Evolutionary conservation across 1,140 invertebrate genomes (phyloP).

Genomic region (Coenobita brevimanus): DNA sequence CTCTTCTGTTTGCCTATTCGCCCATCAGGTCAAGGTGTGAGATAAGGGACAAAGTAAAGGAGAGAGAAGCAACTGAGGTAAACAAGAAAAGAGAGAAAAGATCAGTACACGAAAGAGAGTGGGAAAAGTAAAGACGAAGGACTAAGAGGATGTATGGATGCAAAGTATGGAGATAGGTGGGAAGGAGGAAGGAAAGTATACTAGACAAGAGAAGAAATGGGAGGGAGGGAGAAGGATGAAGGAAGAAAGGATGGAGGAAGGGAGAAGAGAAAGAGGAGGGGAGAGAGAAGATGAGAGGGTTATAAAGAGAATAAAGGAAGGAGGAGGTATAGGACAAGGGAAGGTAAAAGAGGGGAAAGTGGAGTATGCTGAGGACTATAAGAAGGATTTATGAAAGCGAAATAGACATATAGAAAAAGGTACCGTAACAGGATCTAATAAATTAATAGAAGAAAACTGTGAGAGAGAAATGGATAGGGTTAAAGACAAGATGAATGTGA

Average conservation of each 20-base stretch:
- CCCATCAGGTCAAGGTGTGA: not conserved
- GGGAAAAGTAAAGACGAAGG: not conserved
- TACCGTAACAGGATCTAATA: not conserved
- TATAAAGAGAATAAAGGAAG: not conserved
- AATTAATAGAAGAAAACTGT: not conserved
- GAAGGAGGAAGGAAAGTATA: not conserved
- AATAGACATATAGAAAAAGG: not conserved
- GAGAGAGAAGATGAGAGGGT: no score
- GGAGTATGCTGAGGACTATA: not conserved
- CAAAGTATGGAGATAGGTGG: not conserved
- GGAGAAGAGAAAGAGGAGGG: no score
- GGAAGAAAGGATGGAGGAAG: no score
- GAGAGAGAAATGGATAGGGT: not conserved
- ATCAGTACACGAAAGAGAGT: constrained; percentile 4
- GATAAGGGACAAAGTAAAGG: not conserved
- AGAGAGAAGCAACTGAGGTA: not conserved
- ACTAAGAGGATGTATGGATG: no score
- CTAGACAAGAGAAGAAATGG: not conserved
- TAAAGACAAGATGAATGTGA: not conserved
- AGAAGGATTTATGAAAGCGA: not conserved
- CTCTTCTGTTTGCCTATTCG: not conserved
- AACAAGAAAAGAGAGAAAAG: not conserved
- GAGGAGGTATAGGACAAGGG: not conserved
- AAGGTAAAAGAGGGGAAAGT: not conserved
- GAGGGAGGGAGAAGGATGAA: not conserved